These are phyloP conservation scores for Hoplodrina ambigua DNA, from an alignment of 2,888 invertebrate genomes.

Conservation along the genomic window DNA sequence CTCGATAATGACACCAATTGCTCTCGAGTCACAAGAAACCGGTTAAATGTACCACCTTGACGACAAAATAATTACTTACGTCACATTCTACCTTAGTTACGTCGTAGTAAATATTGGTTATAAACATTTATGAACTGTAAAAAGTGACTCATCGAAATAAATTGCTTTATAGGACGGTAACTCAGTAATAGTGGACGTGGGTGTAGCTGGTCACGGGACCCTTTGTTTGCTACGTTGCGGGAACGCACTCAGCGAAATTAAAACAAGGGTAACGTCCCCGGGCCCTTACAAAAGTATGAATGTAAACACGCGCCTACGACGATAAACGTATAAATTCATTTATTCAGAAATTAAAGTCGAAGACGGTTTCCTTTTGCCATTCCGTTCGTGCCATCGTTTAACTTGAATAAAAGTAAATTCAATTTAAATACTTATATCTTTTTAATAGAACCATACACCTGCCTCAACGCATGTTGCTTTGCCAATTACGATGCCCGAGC, in stretches of 20 bases:
- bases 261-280: constrained; percentile 79
- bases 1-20: constrained; percentile 78
- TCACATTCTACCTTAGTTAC: constrained; percentile 71
- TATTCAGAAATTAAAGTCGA: constrained; percentile 34
- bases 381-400: constrained; percentile 29
- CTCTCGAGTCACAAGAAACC: constrained; percentile 70
- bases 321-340: constrained; percentile 41
- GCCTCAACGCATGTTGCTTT: constrained; percentile 72
- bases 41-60: constrained; percentile 70
- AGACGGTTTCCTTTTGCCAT: constrained; percentile 37
- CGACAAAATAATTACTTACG: constrained; percentile 74
- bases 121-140: constrained; percentile 75
- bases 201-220: constrained; percentile 84
- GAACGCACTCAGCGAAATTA: constrained; percentile 89
- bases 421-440: constrained; percentile 67
- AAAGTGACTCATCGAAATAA: constrained; percentile 85
- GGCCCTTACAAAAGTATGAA: constrained; percentile 67
- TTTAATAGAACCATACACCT: constrained; percentile 82
- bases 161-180: constrained; percentile 79
- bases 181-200: constrained; percentile 79
- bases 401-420: constrained; percentile 55
- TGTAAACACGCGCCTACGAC: constrained; percentile 45
- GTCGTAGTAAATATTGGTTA: constrained; percentile 69
- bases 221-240: constrained; percentile 87
- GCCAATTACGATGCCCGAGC: constrained; percentile 79